Evolutionary conservation across 2,797 vertebrate species (phyloP).

Genomic region (Chelonia mydas): DNA sequence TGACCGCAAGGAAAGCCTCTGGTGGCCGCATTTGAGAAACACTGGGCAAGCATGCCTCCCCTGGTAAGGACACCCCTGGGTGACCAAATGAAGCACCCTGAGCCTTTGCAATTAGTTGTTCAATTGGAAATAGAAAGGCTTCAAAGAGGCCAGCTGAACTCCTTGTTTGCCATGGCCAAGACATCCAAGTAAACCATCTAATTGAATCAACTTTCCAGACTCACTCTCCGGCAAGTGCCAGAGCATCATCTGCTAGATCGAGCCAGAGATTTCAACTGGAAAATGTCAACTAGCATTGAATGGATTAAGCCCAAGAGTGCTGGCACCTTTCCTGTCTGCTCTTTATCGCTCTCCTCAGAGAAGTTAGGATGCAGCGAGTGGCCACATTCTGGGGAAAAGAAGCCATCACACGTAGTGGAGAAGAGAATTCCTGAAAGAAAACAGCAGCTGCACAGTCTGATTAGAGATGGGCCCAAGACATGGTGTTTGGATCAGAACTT

Average conservation of each 20-base stretch:
- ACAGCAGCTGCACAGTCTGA: not conserved
- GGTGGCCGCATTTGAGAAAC: no score
- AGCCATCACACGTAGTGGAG: not conserved
- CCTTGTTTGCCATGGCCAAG: not conserved
- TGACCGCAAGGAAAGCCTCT: no score
- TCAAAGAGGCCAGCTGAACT: not conserved
- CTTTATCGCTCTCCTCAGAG: conserved; percentile 52
- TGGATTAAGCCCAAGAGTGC: conserved; percentile 45
- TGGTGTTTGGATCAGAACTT: not conserved
- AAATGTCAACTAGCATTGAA: conserved; percentile 25
- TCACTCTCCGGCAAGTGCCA: not conserved
- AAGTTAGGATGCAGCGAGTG: conserved; percentile 31
- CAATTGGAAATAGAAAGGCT: not conserved
- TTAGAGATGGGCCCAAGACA: not conserved
- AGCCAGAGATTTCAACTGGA: conserved; percentile 46
- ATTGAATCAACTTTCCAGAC: accelerated
- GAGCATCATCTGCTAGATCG: conserved; percentile 21
- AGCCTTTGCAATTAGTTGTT: not conserved
- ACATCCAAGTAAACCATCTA: not conserved
- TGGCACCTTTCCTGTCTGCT: conserved; percentile 8
- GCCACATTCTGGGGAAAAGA: not conserved
- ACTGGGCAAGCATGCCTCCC: not conserved
- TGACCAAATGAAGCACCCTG: not conserved
- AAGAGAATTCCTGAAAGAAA: not conserved
- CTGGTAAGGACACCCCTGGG: not conserved